Conservation (phyloP, 2,113 vertebrate species). For the Melanostigma gelatinosum region DNA sequence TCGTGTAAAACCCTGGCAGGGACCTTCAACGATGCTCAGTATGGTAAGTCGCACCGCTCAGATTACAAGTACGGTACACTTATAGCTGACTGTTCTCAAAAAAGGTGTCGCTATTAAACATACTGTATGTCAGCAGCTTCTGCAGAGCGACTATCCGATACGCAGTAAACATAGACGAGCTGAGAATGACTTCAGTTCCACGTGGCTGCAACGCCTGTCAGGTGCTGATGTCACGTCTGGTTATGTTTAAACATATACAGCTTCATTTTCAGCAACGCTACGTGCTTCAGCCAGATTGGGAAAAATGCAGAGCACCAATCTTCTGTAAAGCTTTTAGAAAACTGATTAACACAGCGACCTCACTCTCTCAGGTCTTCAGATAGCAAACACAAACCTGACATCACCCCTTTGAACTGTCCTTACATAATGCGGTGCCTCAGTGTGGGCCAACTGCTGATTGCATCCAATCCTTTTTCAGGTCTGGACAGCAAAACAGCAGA, state of each 20-base stretch:
- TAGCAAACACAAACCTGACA: conserved; percentile 48
- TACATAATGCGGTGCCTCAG: conserved; percentile 31
- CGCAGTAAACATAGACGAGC: conserved; percentile 27
- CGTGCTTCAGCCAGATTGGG: conserved; percentile 15
- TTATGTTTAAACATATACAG: conserved; percentile 47
- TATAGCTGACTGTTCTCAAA: conserved; percentile 17
- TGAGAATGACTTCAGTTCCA: conserved; percentile 22
- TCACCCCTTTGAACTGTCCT: conserved; percentile 56
- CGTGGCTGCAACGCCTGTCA: conserved; percentile 16
- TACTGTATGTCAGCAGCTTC: conserved; percentile 29
- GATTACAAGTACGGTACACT: conserved; percentile 6
- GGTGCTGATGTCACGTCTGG: conserved; percentile 53
- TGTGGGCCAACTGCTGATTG: conserved; percentile 67
- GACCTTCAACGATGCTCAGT: conserved; percentile 93
- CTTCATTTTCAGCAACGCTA: conserved; percentile 28
- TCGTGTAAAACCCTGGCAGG: conserved; percentile 92
- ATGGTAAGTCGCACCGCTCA: conserved; percentile 84
- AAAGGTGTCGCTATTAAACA: conserved; percentile 25
- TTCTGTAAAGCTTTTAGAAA: conserved; percentile 17
- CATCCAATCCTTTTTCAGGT: conserved; percentile 53
- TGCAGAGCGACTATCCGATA: conserved; percentile 25
- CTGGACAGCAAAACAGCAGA: conserved; percentile 46
- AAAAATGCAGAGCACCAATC: conserved; percentile 6
- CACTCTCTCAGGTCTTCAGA: conserved; percentile 22
- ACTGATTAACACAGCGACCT: conserved; percentile 20